Conservation (phyloP, 2,888 invertebrate species). For the Xanthia icteritia region DNA sequence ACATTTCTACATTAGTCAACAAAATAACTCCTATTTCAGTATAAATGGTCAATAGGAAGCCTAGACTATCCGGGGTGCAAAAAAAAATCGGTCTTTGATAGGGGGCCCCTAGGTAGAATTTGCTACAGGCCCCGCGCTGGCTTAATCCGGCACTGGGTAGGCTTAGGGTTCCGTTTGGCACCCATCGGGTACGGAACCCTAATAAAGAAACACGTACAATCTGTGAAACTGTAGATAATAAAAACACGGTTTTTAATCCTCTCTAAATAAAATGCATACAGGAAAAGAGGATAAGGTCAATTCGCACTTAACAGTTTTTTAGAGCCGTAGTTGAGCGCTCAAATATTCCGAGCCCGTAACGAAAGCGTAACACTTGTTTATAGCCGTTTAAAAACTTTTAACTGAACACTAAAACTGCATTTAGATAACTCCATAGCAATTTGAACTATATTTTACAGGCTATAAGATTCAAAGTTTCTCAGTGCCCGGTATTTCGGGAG, state of each 20-base stretch:
- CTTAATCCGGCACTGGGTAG: too few relatives aligned
- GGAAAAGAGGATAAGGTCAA: slow-evolving; percentile 46
- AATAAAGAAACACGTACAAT: not conserved
- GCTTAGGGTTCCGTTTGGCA: too few relatives aligned
- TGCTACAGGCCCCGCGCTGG: too few relatives aligned
- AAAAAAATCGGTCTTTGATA: too few relatives aligned
- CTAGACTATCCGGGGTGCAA: too few relatives aligned
- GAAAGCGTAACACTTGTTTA: slow-evolving; percentile 74
- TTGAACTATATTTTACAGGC: not conserved
- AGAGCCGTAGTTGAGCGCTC: slow-evolving; percentile 53
- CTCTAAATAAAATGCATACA: slow-evolving; percentile 39
- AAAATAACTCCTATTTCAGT: too few relatives aligned
- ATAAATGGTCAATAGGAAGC: too few relatives aligned
- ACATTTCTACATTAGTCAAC: too few relatives aligned
- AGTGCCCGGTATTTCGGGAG: slow-evolving; percentile 19
- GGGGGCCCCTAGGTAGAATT: too few relatives aligned
- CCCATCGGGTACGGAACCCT: too few relatives aligned
- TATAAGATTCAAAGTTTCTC: slow-evolving; percentile 18
- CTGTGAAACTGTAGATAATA: slow-evolving; percentile 7
- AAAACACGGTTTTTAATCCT: slow-evolving; percentile 22
- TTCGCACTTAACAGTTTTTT: slow-evolving; percentile 55
- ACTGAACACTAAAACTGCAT: slow-evolving; percentile 64
- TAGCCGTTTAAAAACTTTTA: slow-evolving; percentile 70
- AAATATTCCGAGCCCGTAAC: slow-evolving; percentile 67
- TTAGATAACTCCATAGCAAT: slow-evolving; percentile 30